Evolutionary conservation across 2,888 invertebrate species (phyloP).

Genomic region (Odiellus spinosus): DNA sequence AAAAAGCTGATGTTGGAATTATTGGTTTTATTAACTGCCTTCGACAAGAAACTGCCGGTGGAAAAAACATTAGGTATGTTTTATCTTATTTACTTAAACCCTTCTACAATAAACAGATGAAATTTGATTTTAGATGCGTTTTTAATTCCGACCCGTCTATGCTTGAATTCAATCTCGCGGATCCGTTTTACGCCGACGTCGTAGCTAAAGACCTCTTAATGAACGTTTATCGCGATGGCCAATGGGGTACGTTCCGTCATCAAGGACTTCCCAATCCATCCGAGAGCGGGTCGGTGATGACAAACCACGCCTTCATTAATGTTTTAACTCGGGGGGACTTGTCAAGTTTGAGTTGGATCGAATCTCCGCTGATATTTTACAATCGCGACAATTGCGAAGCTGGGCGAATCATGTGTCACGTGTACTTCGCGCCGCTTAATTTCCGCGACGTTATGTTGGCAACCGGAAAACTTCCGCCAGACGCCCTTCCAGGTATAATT

Average conservation of each 20-base stretch:
- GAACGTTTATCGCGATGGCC: slow-evolving; percentile 46
- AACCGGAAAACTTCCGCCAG: slow-evolving; percentile 69
- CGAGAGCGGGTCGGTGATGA: slow-evolving; percentile 1
- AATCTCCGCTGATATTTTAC: slow-evolving; percentile 51
- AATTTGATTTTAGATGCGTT: no score
- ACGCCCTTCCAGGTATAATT: no score
- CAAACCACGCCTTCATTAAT: slow-evolving; percentile 90
- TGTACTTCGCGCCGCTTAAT: slow-evolving; percentile 34
- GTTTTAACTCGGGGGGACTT: slow-evolving; percentile 82
- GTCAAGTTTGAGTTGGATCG: slow-evolving; percentile 81
- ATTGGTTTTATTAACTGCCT: slow-evolving; percentile 82
- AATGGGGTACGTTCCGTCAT: slow-evolving; percentile 36
- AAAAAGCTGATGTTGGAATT: slow-evolving; percentile 54
- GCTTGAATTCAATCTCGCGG: slow-evolving; percentile 23
- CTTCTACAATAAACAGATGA: no score
- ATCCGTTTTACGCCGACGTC: slow-evolving; percentile 21
- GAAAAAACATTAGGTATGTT: slow-evolving; percentile 49
- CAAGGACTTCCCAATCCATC: no score
- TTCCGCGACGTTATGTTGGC: slow-evolving; percentile 71
- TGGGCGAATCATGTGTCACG: slow-evolving; percentile 15
- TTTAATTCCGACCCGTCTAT: no score
- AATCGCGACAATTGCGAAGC: neutral
- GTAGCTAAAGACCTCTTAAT: slow-evolving; percentile 55
- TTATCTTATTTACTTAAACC: neutral
- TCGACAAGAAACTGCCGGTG: slow-evolving; percentile 73